Base-by-base conservation (phyloP, 2,113 vertebrate species). In the Thymallus thymallus region DNA sequence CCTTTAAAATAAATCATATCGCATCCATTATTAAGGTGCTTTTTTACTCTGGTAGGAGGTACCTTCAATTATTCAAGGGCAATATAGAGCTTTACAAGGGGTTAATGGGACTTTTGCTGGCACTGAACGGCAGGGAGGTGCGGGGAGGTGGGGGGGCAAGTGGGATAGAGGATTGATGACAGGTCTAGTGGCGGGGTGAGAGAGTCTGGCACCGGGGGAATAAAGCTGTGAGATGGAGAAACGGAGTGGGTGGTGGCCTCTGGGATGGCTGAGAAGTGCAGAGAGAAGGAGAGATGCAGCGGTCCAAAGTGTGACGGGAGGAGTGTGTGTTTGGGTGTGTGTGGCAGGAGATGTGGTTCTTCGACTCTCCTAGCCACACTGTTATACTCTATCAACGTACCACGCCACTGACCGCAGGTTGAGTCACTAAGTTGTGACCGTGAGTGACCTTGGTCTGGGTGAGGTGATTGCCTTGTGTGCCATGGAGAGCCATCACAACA, bases 11-110 rank as follows among this genome's bases (percentile, higher is more conserved):
- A 88, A 29, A 58, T 35, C 78, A 68, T 66, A 77, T 79, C 83
- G 76, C 76, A 89, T 93, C 87, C 76, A 92, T 92, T 91, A 92
- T 94, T 88, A 72, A 94, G 80, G 46, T 67, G 76, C 30, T 92
- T 92, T 82, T 91, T 88, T 88, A 85, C 85, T 73, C 73, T 60
- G 78, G 80, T 81, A 77, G 76, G 85, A 90, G 86, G 77, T 66
- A 74, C 77, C 72, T 88, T 91, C 87, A 93, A 93, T 92, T 90
- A 92, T 93, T 93, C 79, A 93, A 78, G 78, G 85, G 92, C 88
- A 92, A 92, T 93, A 90, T 86, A 79, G 86, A 88, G 80, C 85
- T 79, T 73, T 80, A 87, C 87, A 83, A 90, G 86, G 86, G 91
- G 92, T 92, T 94, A 93, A 92, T 92, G 88, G 86, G 89, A 78